Evolutionary conservation across 1,140 invertebrate genomes (phyloP).

Genomic region (Hyles euphorbiae): DNA sequence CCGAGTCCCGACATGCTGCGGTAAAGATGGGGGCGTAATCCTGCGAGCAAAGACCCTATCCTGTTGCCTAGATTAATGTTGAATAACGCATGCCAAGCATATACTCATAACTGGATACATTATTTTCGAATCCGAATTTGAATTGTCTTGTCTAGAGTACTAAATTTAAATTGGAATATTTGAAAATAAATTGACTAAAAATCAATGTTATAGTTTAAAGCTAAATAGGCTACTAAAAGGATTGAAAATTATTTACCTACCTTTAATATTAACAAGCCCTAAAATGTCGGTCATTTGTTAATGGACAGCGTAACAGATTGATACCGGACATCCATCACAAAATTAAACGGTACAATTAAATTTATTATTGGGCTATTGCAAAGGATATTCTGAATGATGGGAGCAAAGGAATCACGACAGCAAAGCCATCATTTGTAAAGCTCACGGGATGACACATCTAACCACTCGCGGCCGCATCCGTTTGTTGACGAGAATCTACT

Average conservation of each 20-base stretch:
- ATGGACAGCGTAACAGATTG: neutral
- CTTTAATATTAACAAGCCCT: neutral
- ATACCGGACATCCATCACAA: neutral
- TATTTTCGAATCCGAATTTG: no score
- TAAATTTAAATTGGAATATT: no score
- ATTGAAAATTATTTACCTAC: no score
- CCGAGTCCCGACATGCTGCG: conserved; percentile 3
- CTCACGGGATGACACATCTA: conserved; percentile 12
- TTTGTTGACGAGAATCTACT: conserved; percentile 18
- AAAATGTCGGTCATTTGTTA: neutral
- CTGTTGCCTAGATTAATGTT: conserved; percentile 1
- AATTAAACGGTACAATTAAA: neutral
- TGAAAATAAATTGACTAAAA: no score
- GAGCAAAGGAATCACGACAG: conserved; percentile 5
- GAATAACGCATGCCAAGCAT: no score
- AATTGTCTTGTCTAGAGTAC: no score
- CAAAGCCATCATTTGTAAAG: conserved; percentile 26
- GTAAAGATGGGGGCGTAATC: conserved; percentile 4
- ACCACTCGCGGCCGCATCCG: conserved; percentile 11
- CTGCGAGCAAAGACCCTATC: conserved; percentile 9
- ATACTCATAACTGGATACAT: no score
- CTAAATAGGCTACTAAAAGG: no score
- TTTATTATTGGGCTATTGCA: neutral
- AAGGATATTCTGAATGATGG: neutral
- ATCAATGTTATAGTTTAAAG: no score